Evolutionary conservation across 2,797 vertebrate genomes (phyloP).

Genomic region (Hydrocynus forskahlii): DNA sequence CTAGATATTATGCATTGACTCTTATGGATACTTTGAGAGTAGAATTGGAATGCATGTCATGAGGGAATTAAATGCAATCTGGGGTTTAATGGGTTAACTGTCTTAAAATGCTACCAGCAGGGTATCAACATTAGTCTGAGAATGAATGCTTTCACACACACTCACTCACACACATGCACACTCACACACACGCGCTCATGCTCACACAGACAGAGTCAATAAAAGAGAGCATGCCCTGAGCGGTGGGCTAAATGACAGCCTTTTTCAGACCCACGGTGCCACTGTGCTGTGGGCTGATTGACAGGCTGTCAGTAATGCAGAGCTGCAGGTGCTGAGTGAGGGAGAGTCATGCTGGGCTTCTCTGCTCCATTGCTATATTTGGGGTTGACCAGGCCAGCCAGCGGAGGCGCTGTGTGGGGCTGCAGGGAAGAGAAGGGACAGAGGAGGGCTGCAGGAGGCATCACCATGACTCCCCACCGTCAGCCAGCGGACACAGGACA

Average conservation of each 20-base stretch:
- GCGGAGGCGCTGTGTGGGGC: conserved; percentile 46
- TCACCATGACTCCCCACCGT: conserved; percentile 36
- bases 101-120: conserved; percentile 12
- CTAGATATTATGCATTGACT: too few species aligned
- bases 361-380: conserved; percentile 67
- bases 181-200: not conserved
- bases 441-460: conserved; percentile 34
- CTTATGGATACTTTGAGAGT: too few species aligned
- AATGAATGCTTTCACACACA: not conserved
- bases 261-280: conserved; percentile 46
- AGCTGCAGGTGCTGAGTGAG: conserved; percentile 63
- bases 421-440: not conserved
- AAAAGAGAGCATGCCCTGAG: conserved; percentile 49
- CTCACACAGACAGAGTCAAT: conserved; percentile 32
- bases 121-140: not conserved
- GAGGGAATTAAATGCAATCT: not conserved
- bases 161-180: not conserved
- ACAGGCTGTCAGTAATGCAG: conserved; percentile 73
- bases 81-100: not conserved
- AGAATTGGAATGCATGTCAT: too few species aligned
- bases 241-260: conserved; percentile 51
- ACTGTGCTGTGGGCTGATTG: conserved; percentile 70
- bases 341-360: conserved; percentile 63
- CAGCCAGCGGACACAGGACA: conserved; percentile 50
- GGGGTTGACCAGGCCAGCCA: conserved; percentile 34